Percentiles rank a stretch among this genome's conserved stretches.
Evolutionary conservation across 2,888 invertebrate species (phyloP).

Genomic region (Melanostoma mellinum): DNA sequence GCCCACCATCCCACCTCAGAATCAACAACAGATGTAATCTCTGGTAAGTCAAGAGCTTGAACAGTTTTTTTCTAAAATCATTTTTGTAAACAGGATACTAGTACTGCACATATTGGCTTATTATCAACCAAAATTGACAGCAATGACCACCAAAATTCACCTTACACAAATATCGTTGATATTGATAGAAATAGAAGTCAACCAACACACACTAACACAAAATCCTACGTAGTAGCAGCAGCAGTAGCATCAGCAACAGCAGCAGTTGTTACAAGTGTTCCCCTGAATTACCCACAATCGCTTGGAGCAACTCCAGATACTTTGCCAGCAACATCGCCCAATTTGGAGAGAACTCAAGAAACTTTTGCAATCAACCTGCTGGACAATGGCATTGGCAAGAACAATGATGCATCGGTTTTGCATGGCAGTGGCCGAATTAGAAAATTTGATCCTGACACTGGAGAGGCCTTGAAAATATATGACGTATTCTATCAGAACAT

Average conservation of each 20-base stretch:
- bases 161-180: constrained; percentile 72
- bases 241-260: neutral
- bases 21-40: constrained; percentile 75
- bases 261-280: constrained; percentile 21
- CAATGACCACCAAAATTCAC: constrained; percentile 75
- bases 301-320: constrained; percentile 53
- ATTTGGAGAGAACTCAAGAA: constrained; percentile 26
- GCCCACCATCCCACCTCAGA: neutral
- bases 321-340: constrained; percentile 24
- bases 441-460: constrained; percentile 64
- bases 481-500: constrained; percentile 54
- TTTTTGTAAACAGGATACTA: constrained; percentile 76
- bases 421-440: constrained; percentile 26
- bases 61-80: constrained; percentile 74
- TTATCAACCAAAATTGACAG: constrained; percentile 75
- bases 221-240: constrained; percentile 15
- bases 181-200: constrained; percentile 73
- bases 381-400: constrained; percentile 28
- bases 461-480: constrained; percentile 51
- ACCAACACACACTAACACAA: constrained; percentile 16
- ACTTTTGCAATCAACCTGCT: constrained; percentile 38
- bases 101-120: constrained; percentile 76
- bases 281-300: constrained; percentile 37
- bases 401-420: constrained; percentile 25
- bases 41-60: constrained; percentile 76